A percentile compares a stretch with the other conserved stretches of the same genome.
These are phyloP conservation scores for Mystacides longicornis DNA, from an alignment of 2,888 invertebrate genomes.

Conservation along the genomic window DNA sequence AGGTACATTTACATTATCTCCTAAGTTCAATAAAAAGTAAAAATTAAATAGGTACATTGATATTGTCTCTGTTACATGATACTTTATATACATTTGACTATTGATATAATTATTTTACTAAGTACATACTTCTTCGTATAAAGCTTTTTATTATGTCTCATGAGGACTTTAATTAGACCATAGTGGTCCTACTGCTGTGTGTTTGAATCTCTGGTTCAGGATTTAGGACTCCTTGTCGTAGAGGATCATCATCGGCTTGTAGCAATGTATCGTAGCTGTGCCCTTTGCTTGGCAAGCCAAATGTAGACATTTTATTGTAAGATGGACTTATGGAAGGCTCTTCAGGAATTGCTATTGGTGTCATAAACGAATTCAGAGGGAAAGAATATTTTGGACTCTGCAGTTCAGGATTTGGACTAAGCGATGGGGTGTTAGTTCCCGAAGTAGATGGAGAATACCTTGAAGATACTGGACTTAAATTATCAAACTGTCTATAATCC, in stretches of 20 bases:
- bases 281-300: slow-evolving; percentile 40
- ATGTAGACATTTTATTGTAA: slow-evolving; percentile 40
- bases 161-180: slow-evolving; percentile 34
- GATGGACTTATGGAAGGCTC: slow-evolving; percentile 35
- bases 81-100: too few species aligned
- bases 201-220: slow-evolving; percentile 34
- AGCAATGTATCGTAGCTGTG: slow-evolving; percentile 44
- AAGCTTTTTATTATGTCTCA: too few species aligned
- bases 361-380: slow-evolving; percentile 37
- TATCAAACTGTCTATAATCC: slow-evolving; percentile 21
- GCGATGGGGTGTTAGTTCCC: slow-evolving; percentile 46
- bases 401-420: slow-evolving; percentile 41
- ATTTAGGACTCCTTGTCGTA: slow-evolving; percentile 22
- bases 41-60: background rate
- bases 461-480: slow-evolving; percentile 44
- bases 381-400: slow-evolving; percentile 40
- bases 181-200: slow-evolving; percentile 43
- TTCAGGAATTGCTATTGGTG: slow-evolving; percentile 22
- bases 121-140: background rate
- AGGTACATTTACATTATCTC: background rate
- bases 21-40: background rate
- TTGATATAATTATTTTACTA: too few species aligned
- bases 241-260: slow-evolving; percentile 35
- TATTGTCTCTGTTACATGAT: background rate
- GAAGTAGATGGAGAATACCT: slow-evolving; percentile 46